Percentiles rank a stretch among this genome's conserved stretches.
Conservation (phyloP, 2,888 invertebrate genomes). For the Graphium colonna region DNA sequence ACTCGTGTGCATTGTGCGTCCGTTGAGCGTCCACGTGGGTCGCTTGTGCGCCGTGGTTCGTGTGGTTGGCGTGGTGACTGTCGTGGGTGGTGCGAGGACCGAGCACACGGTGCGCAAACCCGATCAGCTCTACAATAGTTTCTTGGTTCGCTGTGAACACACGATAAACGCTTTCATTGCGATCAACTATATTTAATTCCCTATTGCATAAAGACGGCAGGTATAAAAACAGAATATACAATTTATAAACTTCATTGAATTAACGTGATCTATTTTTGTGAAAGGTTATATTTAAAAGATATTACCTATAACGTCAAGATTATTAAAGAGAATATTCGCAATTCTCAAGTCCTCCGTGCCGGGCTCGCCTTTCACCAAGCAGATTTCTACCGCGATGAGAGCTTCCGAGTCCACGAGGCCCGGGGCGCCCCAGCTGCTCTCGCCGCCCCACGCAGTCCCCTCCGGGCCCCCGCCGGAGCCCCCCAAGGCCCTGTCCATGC, state of each 20-base stretch:
- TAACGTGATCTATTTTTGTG: no score
- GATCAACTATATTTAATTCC: neutral
- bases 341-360: slow-evolving; percentile 82
- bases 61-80: slow-evolving; percentile 36
- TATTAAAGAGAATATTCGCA: slow-evolving; percentile 95
- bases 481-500: slow-evolving; percentile 83
- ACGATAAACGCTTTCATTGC: no score
- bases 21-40: neutral
- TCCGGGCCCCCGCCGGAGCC: slow-evolving; percentile 55
- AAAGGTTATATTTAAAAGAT: no score
- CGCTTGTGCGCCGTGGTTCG: slow-evolving; percentile 7
- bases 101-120: slow-evolving; percentile 88
- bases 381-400: slow-evolving; percentile 82
- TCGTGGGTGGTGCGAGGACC: slow-evolving; percentile 39
- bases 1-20: neutral
- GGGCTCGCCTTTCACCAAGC: slow-evolving; percentile 65
- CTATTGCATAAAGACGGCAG: neutral
- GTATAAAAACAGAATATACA: no score
- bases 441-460: slow-evolving; percentile 77
- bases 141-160: slow-evolving; percentile 90
- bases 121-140: slow-evolving; percentile 94
- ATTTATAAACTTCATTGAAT: no score
- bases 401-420: slow-evolving; percentile 91
- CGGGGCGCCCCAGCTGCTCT: slow-evolving; percentile 82
- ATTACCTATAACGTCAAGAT: slow-evolving; percentile 94